Base-by-base conservation (phyloP, 2,113 vertebrate genomes). In the Neofelis nebulosa region DNA sequence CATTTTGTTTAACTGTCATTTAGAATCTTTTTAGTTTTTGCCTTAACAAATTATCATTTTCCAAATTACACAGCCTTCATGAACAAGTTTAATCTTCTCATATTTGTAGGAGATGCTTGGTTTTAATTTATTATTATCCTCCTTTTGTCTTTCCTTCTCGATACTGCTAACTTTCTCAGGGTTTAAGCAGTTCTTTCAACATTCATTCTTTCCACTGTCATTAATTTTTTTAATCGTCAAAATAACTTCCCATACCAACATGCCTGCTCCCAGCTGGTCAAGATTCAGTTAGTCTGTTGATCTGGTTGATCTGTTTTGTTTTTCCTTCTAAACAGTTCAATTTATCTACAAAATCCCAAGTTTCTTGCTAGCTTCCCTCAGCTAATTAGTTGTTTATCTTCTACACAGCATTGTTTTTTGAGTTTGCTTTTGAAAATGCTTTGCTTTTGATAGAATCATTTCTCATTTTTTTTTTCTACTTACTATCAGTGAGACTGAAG, bases 161-260 rank as follows among this genome's bases (percentile, higher is more conserved):
- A n/a, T 61, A 10, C 33, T 91, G 16, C 29, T 94, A 82, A 91
- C 3, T 90, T 89, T 29, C 48, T 50, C 1, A 27, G n/a, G 33
- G 61, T 66, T 73, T 41, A 41, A 94, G 2, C 11, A 79, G 76
- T 91, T 45, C 61, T 86, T 78, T 71, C 33, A 76, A 21, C 7
- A 29, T 38, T 66, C 45, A 82, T 68, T 29, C 33, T 41, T 79
- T 92, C 29, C 4, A 69, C 27, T 87, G 45, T 69, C 38, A 68
- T 55, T 65, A 38, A 81, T 96, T 52, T 73, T 92, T 55, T 84
- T 76, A 96, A 94, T 55, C 86, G 36, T 85, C 76, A 91, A 68
- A 95, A 74, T 91, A 89, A 61, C n/a, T 91, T 97, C 83, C n/a
- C 61, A 57, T 18, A 55, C 79, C 68, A 83, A 69, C 68, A 65